phyloP scores from a whole-genome alignment of 2,113 vertebrate species.

The Amphiprion percula region DNA sequence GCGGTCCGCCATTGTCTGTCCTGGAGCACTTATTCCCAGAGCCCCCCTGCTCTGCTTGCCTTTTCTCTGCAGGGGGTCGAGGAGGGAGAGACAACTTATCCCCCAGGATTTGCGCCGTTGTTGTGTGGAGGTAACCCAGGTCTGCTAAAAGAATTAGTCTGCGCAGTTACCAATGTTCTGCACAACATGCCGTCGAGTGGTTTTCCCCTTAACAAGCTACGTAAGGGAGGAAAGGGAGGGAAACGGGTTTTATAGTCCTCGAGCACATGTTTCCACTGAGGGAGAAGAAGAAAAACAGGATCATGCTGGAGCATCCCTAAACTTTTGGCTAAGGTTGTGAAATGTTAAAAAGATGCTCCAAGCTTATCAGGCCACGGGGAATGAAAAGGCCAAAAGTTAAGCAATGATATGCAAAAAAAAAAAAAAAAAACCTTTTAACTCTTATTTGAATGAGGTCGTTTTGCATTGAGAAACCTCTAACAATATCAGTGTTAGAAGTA shows the following conservation, averaged over 20 bases:
- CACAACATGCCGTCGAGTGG: slow-evolving; percentile 68
- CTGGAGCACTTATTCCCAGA: slow-evolving; percentile 71
- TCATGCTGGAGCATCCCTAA: slow-evolving; percentile 36
- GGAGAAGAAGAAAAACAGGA: slow-evolving; percentile 43
- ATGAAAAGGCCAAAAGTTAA: background rate
- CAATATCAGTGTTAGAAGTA: background rate
- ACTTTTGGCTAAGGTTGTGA: slow-evolving; percentile 12
- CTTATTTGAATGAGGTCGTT: background rate
- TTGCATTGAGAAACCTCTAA: slow-evolving; percentile 1
- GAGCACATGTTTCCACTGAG: slow-evolving; percentile 74
- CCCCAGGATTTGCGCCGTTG: slow-evolving; percentile 41
- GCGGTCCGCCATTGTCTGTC: slow-evolving; percentile 74
- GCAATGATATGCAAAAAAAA: slow-evolving; percentile 8
- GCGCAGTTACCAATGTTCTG: slow-evolving; percentile 58
- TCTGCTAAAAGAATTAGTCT: slow-evolving; percentile 78
- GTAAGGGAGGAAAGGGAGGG: slow-evolving; percentile 53
- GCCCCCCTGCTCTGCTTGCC: slow-evolving; percentile 56
- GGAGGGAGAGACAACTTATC: slow-evolving; percentile 58
- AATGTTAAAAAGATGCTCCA: background rate
- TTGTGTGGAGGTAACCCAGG: slow-evolving; percentile 54
- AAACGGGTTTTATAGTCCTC: slow-evolving; percentile 64
- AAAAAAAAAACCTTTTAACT: background rate
- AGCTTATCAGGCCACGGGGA: background rate
- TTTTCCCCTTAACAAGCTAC: slow-evolving; percentile 73
- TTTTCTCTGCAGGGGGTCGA: slow-evolving; percentile 65